These are phyloP conservation scores for Pterocles orientalis DNA, from an alignment of 2,113 vertebrate species.

Conservation along the genomic window DNA sequence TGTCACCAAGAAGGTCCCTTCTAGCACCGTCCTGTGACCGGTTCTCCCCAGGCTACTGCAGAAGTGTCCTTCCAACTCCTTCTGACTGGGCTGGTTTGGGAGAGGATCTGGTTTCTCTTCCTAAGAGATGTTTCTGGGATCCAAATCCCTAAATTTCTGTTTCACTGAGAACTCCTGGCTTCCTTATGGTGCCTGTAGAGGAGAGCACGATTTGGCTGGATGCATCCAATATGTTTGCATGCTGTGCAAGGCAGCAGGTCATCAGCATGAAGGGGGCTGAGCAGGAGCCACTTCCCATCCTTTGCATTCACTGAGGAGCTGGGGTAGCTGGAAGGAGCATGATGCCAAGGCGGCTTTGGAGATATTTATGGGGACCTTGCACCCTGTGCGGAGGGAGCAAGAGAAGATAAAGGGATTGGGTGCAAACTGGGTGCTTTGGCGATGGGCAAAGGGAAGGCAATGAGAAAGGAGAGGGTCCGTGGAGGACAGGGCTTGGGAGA, in stretches of 20 bases:
- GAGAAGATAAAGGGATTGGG: not conserved
- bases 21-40: not conserved
- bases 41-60: not conserved
- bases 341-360: not conserved
- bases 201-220: not conserved
- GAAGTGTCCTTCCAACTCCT: not conserved
- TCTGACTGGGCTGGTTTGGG: not conserved
- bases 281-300: not conserved
- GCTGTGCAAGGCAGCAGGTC: not conserved
- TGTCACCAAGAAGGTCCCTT: not conserved
- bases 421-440: not conserved
- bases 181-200: not conserved
- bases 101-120: not conserved
- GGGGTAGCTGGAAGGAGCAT: not conserved
- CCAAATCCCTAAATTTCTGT: not conserved
- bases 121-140: not conserved
- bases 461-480: not conserved
- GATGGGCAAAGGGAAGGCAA: not conserved
- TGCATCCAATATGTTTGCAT: not conserved
- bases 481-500: not conserved
- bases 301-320: not conserved
- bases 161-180: not conserved
- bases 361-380: not conserved
- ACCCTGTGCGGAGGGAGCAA: accelerated
- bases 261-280: not conserved